Percentiles rank a stretch among this genome's conserved stretches.
These are phyloP conservation scores for Suncus etruscus DNA, from an alignment of 2,113 vertebrate species.

Conservation along the genomic window DNA sequence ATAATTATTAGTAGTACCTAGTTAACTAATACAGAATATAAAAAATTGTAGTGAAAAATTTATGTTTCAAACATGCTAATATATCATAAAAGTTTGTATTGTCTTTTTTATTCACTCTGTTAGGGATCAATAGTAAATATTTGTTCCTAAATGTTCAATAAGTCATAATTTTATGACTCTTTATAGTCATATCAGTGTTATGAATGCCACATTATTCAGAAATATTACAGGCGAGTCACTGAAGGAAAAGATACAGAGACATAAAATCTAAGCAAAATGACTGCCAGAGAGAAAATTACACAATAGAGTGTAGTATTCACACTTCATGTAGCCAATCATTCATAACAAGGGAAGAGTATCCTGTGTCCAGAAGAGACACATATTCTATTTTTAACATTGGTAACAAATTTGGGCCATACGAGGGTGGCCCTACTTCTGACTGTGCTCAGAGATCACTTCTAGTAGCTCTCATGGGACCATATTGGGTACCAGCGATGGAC, in stretches of 20 bases:
- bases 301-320: neutral
- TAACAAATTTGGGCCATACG: neutral
- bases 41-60: constrained; percentile 7
- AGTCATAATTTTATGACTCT: neutral
- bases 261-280: neutral
- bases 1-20: too few relatives aligned
- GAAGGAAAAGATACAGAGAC: neutral
- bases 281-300: neutral
- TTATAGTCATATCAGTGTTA: neutral
- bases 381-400: neutral
- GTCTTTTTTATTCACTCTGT: neutral
- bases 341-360: too few relatives aligned
- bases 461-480: too few relatives aligned
- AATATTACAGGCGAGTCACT: neutral
- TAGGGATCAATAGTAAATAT: neutral
- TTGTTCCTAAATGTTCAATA: neutral
- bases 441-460: too few relatives aligned
- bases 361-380: neutral
- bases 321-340: neutral
- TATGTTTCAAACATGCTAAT: neutral
- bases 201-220: neutral
- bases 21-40: neutral
- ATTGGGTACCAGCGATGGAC: too few relatives aligned
- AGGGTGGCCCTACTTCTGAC: too few relatives aligned
- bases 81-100: neutral